Conservation (phyloP, 2,888 invertebrate genomes). For the Dromius quadrimaculatus region DNA sequence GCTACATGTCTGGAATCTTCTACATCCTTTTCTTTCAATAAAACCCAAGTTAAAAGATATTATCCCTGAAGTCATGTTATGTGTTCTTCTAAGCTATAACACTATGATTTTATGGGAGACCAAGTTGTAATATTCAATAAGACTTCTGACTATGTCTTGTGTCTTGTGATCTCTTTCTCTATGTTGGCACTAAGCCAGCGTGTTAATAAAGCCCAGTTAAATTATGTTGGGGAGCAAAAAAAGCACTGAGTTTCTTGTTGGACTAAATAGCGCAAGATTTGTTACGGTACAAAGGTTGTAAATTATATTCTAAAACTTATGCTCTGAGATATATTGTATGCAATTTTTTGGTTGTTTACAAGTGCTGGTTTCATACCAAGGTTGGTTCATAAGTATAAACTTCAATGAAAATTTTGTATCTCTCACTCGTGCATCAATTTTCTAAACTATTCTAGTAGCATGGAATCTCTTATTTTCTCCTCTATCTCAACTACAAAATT, state of each 20-base stretch:
- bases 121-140: slow-evolving; percentile 15
- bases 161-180: not conserved
- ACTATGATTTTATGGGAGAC: not conserved
- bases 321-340: too few relatives aligned
- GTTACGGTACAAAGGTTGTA: not conserved
- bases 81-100: slow-evolving; percentile 6
- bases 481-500: too few relatives aligned
- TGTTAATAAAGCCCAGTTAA: not conserved
- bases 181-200: not conserved
- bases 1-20: not conserved
- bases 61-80: slow-evolving; percentile 1
- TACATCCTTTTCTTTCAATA: not conserved
- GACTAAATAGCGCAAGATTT: not conserved
- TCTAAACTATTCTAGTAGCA: too few relatives aligned
- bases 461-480: too few relatives aligned
- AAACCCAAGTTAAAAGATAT: slow-evolving; percentile 5
- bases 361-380: too few relatives aligned
- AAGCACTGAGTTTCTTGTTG: not conserved
- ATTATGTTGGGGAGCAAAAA: not conserved
- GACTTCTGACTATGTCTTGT: not conserved
- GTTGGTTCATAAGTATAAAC: too few relatives aligned
- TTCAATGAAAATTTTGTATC: too few relatives aligned
- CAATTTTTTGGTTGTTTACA: too few relatives aligned
- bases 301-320: not conserved
- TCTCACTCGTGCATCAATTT: too few relatives aligned